A percentile compares a stretch with the other conserved stretches of the same genome.
Conservation (phyloP, 2,113 vertebrate genomes). For the Pterocles burchelli region DNA sequence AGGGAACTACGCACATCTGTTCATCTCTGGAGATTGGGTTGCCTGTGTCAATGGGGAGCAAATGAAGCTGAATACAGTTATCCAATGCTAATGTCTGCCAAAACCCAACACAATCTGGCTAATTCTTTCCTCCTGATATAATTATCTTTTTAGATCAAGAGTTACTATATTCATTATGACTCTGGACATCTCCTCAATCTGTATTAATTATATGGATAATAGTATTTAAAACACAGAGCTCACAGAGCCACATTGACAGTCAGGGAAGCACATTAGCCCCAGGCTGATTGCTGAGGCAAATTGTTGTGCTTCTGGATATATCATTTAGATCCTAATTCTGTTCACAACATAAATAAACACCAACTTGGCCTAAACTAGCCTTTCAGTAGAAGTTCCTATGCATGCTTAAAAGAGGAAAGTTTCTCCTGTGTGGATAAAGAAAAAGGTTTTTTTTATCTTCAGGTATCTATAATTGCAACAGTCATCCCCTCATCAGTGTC, state of each 20-base stretch:
- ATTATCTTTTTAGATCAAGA: constrained; percentile 49
- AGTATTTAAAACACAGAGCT: constrained; percentile 37
- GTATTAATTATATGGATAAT: constrained; percentile 53
- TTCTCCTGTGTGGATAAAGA: neutral
- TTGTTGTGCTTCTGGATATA: neutral
- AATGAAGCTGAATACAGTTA: neutral
- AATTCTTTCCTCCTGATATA: constrained; percentile 58
- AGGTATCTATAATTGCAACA: neutral
- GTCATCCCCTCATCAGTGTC: neutral
- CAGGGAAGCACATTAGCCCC: constrained; percentile 30
- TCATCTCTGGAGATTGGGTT: neutral
- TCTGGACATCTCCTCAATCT: constrained; percentile 54
- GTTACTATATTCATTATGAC: constrained; percentile 50
- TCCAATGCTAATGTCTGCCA: constrained; percentile 1
- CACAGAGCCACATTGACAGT: neutral
- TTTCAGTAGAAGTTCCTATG: neutral
- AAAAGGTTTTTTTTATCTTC: neutral
- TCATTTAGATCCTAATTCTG: neutral
- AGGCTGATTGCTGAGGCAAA: constrained; percentile 5
- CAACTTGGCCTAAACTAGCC: neutral
- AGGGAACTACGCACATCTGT: neutral
- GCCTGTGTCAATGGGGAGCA: neutral
- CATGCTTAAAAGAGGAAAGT: neutral
- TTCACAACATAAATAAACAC: neutral
- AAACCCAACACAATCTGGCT: constrained; percentile 47